phyloP scores from a whole-genome alignment of 2,113 vertebrate genomes.

The Zeus faber region DNA sequence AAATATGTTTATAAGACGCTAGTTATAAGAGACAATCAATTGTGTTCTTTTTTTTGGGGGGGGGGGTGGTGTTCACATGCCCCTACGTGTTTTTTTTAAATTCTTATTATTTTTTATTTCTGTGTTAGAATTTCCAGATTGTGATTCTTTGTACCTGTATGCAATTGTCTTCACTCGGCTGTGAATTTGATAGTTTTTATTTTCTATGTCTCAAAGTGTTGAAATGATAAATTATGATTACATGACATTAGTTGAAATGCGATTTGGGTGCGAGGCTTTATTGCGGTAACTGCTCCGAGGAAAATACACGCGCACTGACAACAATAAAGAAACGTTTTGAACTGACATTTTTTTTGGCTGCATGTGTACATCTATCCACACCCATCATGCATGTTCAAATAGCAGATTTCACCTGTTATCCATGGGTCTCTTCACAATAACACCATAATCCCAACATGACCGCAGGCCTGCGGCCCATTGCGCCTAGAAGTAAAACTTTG shows the following conservation, averaged over 20 bases:
- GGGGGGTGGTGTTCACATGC: constrained; percentile 43
- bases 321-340: constrained; percentile 59
- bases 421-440: constrained; percentile 2
- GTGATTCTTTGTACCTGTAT: constrained; percentile 61
- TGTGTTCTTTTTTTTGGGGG: too few relatives aligned
- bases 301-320: constrained; percentile 42
- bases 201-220: constrained; percentile 35
- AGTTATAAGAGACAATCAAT: constrained; percentile 94
- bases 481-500: background rate
- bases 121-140: constrained; percentile 49
- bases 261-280: constrained; percentile 14
- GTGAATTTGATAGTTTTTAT: constrained; percentile 61
- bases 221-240: constrained; percentile 57
- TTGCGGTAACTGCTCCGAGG: constrained; percentile 5
- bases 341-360: constrained; percentile 32
- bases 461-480: background rate
- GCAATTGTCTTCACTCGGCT: constrained; percentile 42
- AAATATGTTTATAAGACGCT: constrained; percentile 84
- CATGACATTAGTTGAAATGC: constrained; percentile 34
- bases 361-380: constrained; percentile 28
- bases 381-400: constrained; percentile 12
- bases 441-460: background rate
- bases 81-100: constrained; percentile 30
- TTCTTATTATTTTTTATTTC: constrained; percentile 16
- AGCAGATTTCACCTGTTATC: background rate